These are phyloP conservation scores for Carettochelys insculpta DNA, from an alignment of 2,113 vertebrate species.

Conservation along the genomic window DNA sequence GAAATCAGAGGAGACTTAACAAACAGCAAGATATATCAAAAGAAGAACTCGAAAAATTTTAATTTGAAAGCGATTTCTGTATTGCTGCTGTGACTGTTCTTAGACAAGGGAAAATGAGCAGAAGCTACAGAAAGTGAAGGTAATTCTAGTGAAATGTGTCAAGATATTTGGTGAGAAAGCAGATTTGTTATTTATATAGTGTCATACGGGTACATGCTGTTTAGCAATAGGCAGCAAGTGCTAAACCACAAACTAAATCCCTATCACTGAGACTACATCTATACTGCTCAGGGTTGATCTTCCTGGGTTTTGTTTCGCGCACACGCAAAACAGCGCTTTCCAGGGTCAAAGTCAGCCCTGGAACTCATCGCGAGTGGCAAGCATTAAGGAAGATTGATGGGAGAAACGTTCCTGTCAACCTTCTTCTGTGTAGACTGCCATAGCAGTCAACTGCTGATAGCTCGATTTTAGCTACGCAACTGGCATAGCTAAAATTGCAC, in stretches of 20 bases:
- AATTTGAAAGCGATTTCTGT: slow-evolving; percentile 65
- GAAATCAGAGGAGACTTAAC: slow-evolving; percentile 53
- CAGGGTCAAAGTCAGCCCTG: too few species aligned
- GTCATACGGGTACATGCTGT: not conserved
- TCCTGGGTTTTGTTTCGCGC: too few species aligned
- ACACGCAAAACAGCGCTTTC: too few species aligned
- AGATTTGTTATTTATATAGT: slow-evolving; percentile 57
- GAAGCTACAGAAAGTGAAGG: slow-evolving; percentile 34
- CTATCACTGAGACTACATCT: too few species aligned
- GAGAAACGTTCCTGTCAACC: too few species aligned
- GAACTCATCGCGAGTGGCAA: too few species aligned
- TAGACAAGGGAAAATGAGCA: slow-evolving; percentile 55
- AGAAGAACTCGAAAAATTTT: slow-evolving; percentile 37
- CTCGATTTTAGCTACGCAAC: too few species aligned
- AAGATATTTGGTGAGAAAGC: slow-evolving; percentile 50
- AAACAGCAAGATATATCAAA: slow-evolving; percentile 47
- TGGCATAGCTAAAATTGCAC: too few species aligned
- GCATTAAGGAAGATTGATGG: too few species aligned
- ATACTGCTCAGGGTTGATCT: too few species aligned
- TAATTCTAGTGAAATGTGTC: slow-evolving; percentile 50
- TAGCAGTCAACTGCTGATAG: too few species aligned
- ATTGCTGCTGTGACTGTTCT: slow-evolving; percentile 30
- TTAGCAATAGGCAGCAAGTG: not conserved
- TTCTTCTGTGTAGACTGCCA: too few species aligned
- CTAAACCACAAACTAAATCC: slow-evolving; percentile 31